These are phyloP conservation scores for Scaptomyza reducta DNA, from an alignment of 2,888 invertebrate genomes.

Conservation along the genomic window DNA sequence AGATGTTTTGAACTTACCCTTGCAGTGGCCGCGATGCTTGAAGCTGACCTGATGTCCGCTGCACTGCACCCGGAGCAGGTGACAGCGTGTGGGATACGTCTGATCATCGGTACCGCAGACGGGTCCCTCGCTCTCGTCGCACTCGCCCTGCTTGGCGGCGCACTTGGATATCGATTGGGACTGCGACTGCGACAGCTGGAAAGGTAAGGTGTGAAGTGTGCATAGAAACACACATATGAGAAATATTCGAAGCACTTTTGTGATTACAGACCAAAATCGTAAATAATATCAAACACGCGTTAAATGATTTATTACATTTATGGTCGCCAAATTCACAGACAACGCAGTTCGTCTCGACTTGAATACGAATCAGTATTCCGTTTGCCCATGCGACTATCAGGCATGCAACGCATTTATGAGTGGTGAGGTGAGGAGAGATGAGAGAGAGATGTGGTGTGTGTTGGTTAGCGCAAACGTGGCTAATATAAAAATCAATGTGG, in stretches of 20 bases:
- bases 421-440: neutral
- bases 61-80: constrained; percentile 91
- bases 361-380: constrained; percentile 67
- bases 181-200: constrained; percentile 55
- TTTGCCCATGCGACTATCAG: constrained; percentile 4
- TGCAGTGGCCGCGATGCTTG: constrained; percentile 90
- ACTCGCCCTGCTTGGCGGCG: constrained; percentile 83
- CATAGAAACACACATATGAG: constrained; percentile 18
- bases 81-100: constrained; percentile 92
- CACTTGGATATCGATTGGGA: constrained; percentile 82
- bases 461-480: constrained; percentile 29
- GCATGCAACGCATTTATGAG: constrained; percentile 2
- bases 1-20: constrained; percentile 85
- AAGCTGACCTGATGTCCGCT: constrained; percentile 89
- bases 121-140: constrained; percentile 84
- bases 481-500: constrained; percentile 70
- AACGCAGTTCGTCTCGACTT: constrained; percentile 53
- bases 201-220: constrained; percentile 39
- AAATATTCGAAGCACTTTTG: constrained; percentile 43
- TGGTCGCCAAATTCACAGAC: constrained; percentile 63
- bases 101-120: constrained; percentile 88
- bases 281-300: constrained; percentile 76
- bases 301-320: constrained; percentile 78
- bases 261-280: constrained; percentile 45
- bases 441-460: neutral